Base-by-base conservation (phyloP, 2,888 invertebrate species). In the Stenchaetothrips biformis region DNA sequence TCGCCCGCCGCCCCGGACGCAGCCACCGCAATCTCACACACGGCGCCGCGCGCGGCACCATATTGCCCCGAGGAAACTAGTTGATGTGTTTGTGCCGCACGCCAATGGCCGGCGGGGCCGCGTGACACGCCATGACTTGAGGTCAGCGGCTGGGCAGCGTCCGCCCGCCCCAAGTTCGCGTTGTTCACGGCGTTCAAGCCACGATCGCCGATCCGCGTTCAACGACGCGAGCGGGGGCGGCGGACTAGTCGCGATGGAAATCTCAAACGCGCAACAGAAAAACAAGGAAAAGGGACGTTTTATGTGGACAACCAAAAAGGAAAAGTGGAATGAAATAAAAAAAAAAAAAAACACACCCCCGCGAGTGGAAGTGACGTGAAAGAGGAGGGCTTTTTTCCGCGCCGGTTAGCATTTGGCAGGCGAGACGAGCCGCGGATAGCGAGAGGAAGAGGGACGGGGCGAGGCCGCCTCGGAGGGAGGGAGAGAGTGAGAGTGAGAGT, bases 11-110 rank as follows among this genome's bases (percentile, higher is more conserved):
- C 37, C 37, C 37, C 37, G 37, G 37, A 83, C 83, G 82, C 83
- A 78, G 67, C 80, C 79, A 47, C 62, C 80, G 48, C 49, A 81
- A 78, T 74, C 80, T 47, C 53, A 77, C 79, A 53, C 79, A 21
- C 37, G 37, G 37, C 37, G 37, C 37, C 37, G 37, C 37, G 37
- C 37, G 37, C 86, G 86, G 84, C 81, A 83, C 83, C 83, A 59
- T 59, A 59, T 59, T 59, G 59, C 59, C 18, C 16, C 59, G 59
- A 59, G 59, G 4, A 59, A 59, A 59, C 59, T 59, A 8, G 18
- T 59, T 59, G 59, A 59, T 59, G 59, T 59, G 59, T 59, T 82
- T 59, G 59, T 59, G 59, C 84, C 83, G 82, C 83, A 82, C 83
- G 83, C 82, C 82, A n/a, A n/a, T n/a, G n/a, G n/a, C n/a, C n/a